Base-by-base conservation (phyloP, 2,888 invertebrate genomes). In the Eudemis profundana region DNA sequence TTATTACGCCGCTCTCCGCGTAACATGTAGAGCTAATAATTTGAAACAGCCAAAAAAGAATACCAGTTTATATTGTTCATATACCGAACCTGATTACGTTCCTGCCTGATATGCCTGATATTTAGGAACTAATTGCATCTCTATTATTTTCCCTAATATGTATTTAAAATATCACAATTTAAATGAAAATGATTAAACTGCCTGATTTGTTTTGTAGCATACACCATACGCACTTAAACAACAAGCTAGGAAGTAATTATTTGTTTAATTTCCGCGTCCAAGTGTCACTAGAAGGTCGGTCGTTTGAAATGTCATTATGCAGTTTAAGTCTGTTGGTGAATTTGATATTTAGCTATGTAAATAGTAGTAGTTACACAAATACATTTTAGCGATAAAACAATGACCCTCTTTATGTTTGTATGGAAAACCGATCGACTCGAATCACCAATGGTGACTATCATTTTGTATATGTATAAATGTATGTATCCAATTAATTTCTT, bases 231-330 rank as follows among this genome's bases (percentile, higher is more conserved):
- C 51, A 54, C 42, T 53, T 53, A 64, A 67, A 40, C 53, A 19
- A 59, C 60, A 49, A 54, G 12, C 46, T 85, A 85, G 83, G 83
- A 83, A 87, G 86, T 85, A 82, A 87, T 86, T 84, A 79, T 79
- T 75, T 70, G 78, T 80, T 85, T 82, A 85, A 89, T 88, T 88
- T 89, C 89, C 88, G 88, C 81, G 74, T 88, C 80, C 73, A 79
- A 82, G 81, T 83, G 78, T 81, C 79, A 76, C 72, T 83, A 60
- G 86, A 88, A 89, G 89, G 89, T 86, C 87, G 81, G 89, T 86
- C 87, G 81, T 83, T 82, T 82, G 78, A 83, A 85, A 86, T 79
- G 70, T 67, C 69, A 70, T 74, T 74, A 72, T 69, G 68, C 61
- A 44, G 51, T 57, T 57, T 60, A 46, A 65, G 56, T 38, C 42